Evolutionary conservation across 2,888 invertebrate genomes (phyloP), one percentile per base, ranked within the genome.

Genomic region (Acleris holmiana): DNA sequence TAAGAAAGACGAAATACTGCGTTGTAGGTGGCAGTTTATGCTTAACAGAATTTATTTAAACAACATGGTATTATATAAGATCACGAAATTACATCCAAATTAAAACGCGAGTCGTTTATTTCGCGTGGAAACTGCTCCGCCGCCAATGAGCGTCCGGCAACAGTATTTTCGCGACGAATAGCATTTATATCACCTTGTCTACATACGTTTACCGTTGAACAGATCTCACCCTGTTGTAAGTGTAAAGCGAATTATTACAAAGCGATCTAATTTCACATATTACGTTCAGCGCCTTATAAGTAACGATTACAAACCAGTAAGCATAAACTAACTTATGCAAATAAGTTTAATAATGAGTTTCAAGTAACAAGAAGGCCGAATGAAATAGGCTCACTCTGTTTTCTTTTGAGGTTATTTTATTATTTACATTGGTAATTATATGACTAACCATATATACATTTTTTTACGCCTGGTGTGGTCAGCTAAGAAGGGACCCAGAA

Each of bases 121-220:
- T 47, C 40, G 63, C 23, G 21, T 57, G 51, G 50, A 51, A 25
- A 50, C 35, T 50, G 10, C 51, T 53, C 63, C 41, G n/a, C 25
- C 25, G 54, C 44, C 64, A 59, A 60, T 67, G 64, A 56, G 59
- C 67, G 64, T 25, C 41, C 41, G 64, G 60, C 67, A 67, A 67
- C 67, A 64, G 63, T 64, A 57, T 61, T 40, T 54, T 58, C 51
- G 60, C 60, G 63, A 61, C 67, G 60, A 44, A 60, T 50, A 50
- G 67, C 64, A 67, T 67, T 64, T 67, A 64, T 60, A 67, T 67
- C 56, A 51, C 64, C 67, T 64, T 64, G 55, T 67, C 64, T 64
- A 46, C 67, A 59, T 59, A 46, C 59, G 54, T 47, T 63, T 63
- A 67, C 67, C 63, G 67, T 67, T 67, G 56, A 50, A 62, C 61